Evolutionary conservation across 2,797 vertebrate species (phyloP).

Genomic region (Phrynocephalus guinanensis): DNA sequence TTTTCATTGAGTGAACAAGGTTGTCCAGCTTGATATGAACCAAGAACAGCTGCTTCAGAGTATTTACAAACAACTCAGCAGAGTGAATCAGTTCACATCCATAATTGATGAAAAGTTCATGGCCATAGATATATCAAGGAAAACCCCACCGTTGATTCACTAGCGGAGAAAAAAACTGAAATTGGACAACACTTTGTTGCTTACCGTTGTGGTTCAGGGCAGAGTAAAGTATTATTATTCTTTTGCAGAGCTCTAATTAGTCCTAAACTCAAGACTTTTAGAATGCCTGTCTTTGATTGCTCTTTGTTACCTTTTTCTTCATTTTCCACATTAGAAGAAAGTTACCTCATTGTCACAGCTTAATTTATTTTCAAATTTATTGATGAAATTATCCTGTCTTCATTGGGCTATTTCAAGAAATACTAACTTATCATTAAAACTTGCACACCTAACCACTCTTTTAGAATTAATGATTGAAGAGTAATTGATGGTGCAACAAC

Average conservation of each 20-base stretch:
- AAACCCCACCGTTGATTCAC: slow-evolving; percentile 40
- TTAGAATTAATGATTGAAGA: slow-evolving; percentile 7
- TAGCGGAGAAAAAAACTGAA: slow-evolving; percentile 27
- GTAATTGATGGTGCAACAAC: background rate
- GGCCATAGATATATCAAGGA: slow-evolving; percentile 9
- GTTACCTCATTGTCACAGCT: slow-evolving; percentile 12
- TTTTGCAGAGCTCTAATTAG: slow-evolving; percentile 32
- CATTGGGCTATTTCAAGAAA: slow-evolving; percentile 15
- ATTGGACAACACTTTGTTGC: slow-evolving; percentile 26
- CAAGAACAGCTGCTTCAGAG: slow-evolving; percentile 42
- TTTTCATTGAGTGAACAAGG: background rate
- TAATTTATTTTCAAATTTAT: slow-evolving; percentile 41
- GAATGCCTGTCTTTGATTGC: slow-evolving; percentile 22
- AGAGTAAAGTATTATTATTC: slow-evolving; percentile 19
- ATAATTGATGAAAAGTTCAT: slow-evolving; percentile 37
- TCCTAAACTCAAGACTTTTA: slow-evolving; percentile 34
- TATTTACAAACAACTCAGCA: slow-evolving; percentile 28
- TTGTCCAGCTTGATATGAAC: slow-evolving; percentile 28
- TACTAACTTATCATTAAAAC: background rate
- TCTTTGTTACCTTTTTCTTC: slow-evolving; percentile 49
- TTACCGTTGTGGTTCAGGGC: slow-evolving; percentile 13
- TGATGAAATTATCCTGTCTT: slow-evolving; percentile 33
- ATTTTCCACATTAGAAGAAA: slow-evolving; percentile 27
- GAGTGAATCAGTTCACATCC: slow-evolving; percentile 38
- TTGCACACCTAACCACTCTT: background rate